Base-by-base conservation (phyloP, 1,140 invertebrate genomes). In the Drosophila sproati region DNA sequence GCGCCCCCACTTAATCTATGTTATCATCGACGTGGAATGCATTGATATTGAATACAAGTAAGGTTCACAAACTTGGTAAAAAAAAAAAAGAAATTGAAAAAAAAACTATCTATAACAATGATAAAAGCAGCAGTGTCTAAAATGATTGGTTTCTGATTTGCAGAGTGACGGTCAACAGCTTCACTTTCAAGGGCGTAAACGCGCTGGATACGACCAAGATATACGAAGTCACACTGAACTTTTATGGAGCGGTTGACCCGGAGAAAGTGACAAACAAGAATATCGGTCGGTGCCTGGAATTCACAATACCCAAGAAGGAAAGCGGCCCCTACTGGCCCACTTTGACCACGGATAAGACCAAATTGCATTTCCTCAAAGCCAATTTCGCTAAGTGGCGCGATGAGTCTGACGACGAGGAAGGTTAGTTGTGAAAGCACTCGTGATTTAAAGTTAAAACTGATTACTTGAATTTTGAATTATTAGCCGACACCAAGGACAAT, bases 341-440 rank as follows among this genome's bases (percentile, higher is more conserved):
- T 59, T 94, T 99, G 55, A 96, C 97, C 32, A 97, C 97, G 93
- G 97, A 97, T 77, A 96, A 96, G 79, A 96, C 95, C 91, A 99
- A 98, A 93, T 95, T 96, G 78, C 98, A 99, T 92, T 99, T 98
- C 98, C 94, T 99, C 60, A 99, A 98, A 93, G 96, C 98, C 76
- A 98, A 99, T 92, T 99, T 99, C 92, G 96, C 97, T 82, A 98
- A 98, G 93, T 99, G 98, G 98, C 96, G 96, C 92, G 98, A 99
- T 94, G 98, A 99, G 88, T 96, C 97, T 64, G 95, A 95, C 64
- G 96, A 96, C 31, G 91, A 92, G 55, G 89, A 92, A 51, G 91
- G 91, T 90, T 29, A 75, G 67, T 50, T 7, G 8, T 31, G 34
- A 1, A 59, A 32, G 3, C 10, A 45, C n/a, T 6, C 10, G 20